These are phyloP conservation scores for Pteromalus puparum DNA, from an alignment of 1,140 invertebrate species.

Conservation along the genomic window DNA sequence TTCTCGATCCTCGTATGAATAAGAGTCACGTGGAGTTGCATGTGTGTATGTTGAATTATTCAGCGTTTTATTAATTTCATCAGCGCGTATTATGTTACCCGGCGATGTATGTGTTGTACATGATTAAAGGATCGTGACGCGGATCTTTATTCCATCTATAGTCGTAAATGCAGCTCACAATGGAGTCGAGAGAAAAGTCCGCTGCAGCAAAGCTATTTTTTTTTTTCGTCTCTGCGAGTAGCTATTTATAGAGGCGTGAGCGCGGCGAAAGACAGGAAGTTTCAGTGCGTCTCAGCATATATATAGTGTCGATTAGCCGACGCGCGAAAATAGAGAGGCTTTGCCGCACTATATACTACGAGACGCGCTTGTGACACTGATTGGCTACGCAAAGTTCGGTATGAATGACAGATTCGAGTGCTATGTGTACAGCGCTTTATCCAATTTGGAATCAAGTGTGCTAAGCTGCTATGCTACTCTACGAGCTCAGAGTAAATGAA, in stretches of 20 bases:
- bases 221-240: not conserved
- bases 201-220: not conserved
- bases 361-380: not conserved
- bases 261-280: too few relatives aligned
- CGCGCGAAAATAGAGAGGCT: not conserved
- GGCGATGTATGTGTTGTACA: not conserved
- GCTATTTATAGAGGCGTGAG: not conserved
- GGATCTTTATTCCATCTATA: not conserved
- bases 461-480: slow-evolving; percentile 13
- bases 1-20: not conserved
- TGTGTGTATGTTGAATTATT: slow-evolving; percentile 33
- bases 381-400: slow-evolving; percentile 10
- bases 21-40: not conserved
- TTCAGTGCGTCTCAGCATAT: too few relatives aligned
- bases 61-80: slow-evolving; percentile 35
- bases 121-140: not conserved
- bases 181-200: not conserved
- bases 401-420: slow-evolving; percentile 24
- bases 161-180: not conserved
- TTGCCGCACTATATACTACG: too few relatives aligned
- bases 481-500: slow-evolving; percentile 46
- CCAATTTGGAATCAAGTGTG: slow-evolving; percentile 41
- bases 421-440: slow-evolving; percentile 27
- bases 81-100: slow-evolving; percentile 4
- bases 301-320: too few relatives aligned